Conservation (phyloP, 2,888 invertebrate species). For the Leistus spinibarbis region DNA sequence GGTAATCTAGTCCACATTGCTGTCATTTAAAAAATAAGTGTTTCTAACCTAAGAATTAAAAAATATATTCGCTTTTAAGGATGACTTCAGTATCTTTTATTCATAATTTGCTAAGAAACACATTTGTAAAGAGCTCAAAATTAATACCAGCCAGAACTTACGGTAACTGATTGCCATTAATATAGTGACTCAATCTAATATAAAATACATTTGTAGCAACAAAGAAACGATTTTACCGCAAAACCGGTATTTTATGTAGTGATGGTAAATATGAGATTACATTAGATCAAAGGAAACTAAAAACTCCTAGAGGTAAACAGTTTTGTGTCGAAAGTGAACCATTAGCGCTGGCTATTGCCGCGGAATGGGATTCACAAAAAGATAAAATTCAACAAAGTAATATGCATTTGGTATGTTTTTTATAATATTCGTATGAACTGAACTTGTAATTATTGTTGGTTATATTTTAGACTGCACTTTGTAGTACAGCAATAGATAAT, state of each 20-base stretch:
- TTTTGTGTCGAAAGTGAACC: conserved; percentile 83
- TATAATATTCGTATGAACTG: conserved; percentile 44
- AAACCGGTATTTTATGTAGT: conserved; percentile 72
- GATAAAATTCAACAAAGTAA: conserved; percentile 74
- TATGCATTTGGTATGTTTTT: conserved; percentile 82
- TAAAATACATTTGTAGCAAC: conserved; percentile 48
- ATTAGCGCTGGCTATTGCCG: conserved; percentile 89
- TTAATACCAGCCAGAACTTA: conserved; percentile 55
- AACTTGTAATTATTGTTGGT: conserved; percentile 12
- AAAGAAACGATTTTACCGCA: conserved; percentile 75
- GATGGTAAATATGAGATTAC: conserved; percentile 82
- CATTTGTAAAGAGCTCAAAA: conserved; percentile 44
- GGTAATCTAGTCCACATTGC: conserved; percentile 10
- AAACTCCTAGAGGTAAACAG: conserved; percentile 84
- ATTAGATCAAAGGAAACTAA: conserved; percentile 85
- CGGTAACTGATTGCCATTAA: conserved; percentile 15
- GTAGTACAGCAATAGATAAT: conserved; percentile 92
- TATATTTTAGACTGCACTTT: conserved; percentile 63
- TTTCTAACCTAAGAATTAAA: not conserved
- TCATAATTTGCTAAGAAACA: not conserved
- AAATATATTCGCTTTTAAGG: not conserved
- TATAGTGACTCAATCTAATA: not conserved
- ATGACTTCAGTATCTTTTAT: not conserved
- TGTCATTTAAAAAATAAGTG: conserved; percentile 7
- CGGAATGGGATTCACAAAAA: conserved; percentile 92